These are phyloP conservation scores for Galeruca laticollis DNA, from an alignment of 2,888 invertebrate species.

Conservation along the genomic window DNA sequence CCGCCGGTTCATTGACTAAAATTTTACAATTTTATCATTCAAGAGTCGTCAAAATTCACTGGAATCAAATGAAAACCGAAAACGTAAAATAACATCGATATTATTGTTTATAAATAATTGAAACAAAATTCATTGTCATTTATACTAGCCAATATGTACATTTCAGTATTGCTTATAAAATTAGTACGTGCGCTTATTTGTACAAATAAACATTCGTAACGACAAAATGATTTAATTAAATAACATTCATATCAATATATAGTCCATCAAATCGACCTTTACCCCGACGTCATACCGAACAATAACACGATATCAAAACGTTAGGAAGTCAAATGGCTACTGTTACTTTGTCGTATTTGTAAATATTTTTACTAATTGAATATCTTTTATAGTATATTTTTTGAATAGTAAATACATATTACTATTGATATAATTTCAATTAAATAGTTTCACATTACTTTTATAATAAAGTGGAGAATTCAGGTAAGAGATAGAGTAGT, in stretches of 20 bases:
- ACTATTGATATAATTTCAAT: too few species aligned
- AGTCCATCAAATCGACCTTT: too few species aligned
- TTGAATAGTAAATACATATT: too few species aligned
- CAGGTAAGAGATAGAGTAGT: too few species aligned
- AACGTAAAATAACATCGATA: not conserved
- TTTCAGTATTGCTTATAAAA: not conserved
- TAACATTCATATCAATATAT: not conserved
- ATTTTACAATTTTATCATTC: slow-evolving; percentile 4
- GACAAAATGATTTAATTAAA: not conserved
- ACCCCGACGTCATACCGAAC: too few species aligned
- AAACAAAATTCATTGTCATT: not conserved
- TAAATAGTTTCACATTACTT: too few species aligned
- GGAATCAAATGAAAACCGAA: not conserved
- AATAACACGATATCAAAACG: too few species aligned
- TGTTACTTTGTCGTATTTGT: too few species aligned
- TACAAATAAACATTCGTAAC: not conserved
- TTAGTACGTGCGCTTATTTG: not conserved
- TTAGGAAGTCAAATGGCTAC: too few species aligned
- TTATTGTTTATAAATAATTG: not conserved
- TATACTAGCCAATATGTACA: not conserved
- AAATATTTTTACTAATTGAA: too few species aligned
- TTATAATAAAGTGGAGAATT: too few species aligned
- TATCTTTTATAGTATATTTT: too few species aligned
- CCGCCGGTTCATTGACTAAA: not conserved
- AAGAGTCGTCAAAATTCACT: not conserved